Conservation (phyloP, 2,888 invertebrate species). For the Ophioninae sp. region DNA sequence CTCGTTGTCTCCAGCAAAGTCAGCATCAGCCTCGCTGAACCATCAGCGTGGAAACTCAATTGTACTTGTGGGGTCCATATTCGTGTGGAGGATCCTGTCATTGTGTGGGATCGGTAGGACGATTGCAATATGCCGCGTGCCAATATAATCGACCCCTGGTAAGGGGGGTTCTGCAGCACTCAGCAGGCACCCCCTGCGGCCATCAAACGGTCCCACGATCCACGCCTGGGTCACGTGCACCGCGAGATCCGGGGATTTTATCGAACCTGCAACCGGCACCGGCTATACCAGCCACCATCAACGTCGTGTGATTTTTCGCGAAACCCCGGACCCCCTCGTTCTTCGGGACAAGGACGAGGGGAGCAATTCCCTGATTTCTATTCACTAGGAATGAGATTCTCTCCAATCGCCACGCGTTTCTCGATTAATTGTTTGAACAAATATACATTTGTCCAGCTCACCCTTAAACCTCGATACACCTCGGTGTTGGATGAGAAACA, state of each 20-base stretch:
- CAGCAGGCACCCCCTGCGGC: constrained; percentile 44
- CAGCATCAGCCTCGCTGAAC: constrained; percentile 50
- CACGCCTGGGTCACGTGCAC: constrained; percentile 54
- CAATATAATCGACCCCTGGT: constrained; percentile 73
- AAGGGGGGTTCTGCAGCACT: constrained; percentile 24
- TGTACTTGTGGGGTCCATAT: constrained; percentile 30
- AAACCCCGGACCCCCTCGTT: constrained; percentile 56
- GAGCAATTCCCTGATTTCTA: constrained; percentile 48
- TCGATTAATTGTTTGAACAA: constrained; percentile 52
- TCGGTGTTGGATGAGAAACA: constrained; percentile 1
- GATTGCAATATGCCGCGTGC: constrained; percentile 78
- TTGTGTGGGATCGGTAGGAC: constrained; percentile 44
- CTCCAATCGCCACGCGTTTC: constrained; percentile 37
- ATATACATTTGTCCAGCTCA: constrained; percentile 17
- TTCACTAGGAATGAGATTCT: constrained; percentile 44
- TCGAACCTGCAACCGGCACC: constrained; percentile 64
- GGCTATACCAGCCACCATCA: constrained; percentile 53
- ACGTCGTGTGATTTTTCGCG: constrained; percentile 74
- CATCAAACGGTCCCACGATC: constrained; percentile 62
- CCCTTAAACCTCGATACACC: background rate
- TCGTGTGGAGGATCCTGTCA: background rate
- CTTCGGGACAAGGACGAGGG: background rate
- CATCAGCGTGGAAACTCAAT: constrained; percentile 68
- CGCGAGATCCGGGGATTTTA: constrained; percentile 36
- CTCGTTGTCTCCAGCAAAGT: constrained; percentile 10